Percentiles rank a stretch among this genome's conserved stretches.
phyloP scores from a whole-genome alignment of 2,113 vertebrate genomes.

The Micronisus gabar region DNA sequence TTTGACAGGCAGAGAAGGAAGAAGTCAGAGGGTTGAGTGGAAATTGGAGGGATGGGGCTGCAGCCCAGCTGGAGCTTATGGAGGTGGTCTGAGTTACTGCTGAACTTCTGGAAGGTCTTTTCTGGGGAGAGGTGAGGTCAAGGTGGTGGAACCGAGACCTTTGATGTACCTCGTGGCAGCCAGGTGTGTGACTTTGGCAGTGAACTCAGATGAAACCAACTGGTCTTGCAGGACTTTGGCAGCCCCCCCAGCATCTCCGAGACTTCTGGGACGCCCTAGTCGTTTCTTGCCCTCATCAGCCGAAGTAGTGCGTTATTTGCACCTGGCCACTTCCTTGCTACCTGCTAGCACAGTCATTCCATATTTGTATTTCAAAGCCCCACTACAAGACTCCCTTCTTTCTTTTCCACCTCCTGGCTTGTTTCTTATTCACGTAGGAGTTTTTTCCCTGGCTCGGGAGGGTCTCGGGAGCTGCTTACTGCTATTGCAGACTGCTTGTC shows the following conservation, averaged over 20 bases:
- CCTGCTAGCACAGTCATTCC: not conserved
- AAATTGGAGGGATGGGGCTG: not conserved
- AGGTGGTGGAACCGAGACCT: not conserved
- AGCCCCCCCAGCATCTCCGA: rapidly evolving
- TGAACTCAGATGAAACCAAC: not conserved
- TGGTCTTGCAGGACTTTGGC: not conserved
- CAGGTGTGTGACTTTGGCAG: not conserved
- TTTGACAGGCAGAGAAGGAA: not conserved
- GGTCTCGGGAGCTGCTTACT: not conserved
- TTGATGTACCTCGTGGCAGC: rapidly evolving
- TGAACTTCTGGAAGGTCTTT: not conserved
- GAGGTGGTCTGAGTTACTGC: not conserved
- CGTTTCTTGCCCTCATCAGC: not conserved
- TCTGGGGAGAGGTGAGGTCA: not conserved
- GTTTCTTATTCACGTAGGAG: not conserved
- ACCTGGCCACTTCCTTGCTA: not conserved
- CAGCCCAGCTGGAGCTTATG: not conserved
- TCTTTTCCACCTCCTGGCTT: not conserved
- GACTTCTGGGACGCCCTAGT: not conserved
- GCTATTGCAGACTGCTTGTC: not conserved
- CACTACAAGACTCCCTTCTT: not conserved
- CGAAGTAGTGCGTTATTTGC: not conserved
- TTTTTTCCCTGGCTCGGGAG: not conserved
- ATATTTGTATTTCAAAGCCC: not conserved
- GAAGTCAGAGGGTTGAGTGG: not conserved